Evolutionary conservation across 2,888 invertebrate species (phyloP), one percentile per base, ranked within the genome.

Genomic region (Quadroppia sp.): DNA sequence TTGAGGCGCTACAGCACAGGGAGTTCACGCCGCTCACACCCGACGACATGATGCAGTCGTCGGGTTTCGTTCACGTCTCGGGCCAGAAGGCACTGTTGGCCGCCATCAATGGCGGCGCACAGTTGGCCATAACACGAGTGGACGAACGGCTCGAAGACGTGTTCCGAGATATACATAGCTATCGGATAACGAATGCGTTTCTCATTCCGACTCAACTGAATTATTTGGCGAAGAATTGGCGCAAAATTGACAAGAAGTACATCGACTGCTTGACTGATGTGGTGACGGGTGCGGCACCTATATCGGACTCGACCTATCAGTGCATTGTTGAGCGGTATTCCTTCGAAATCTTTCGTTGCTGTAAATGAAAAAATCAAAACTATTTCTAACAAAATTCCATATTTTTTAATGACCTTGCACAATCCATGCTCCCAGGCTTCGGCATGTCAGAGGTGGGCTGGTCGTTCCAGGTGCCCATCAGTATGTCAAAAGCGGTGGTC

Each of bases 151-250:
- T 25, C 59, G 59, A 61, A 11, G 59, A 61, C n/a, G 59, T 23
- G 17, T 61, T 61, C 32, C 11, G 9, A 2, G 32, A 61, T 13
- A 61, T 61, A 23, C 30, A 61, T n/a, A 61, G 32, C 9, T 61
- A 61, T 61, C 17, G 32, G 15, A 61, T 61, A 28, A 61, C 59
- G 15, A 61, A 25, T 61, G 59, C 28, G 30, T 61, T 61, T 25
- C 25, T 61, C 30, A 61, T 61, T 11, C 25, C 59, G 17, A 61
- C 59, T n/a, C 59, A 61, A 61, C 32, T 61, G 15, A 61, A 61
- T 30, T 61, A 30, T 32, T 32, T 61, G 59, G 13, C 32, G 1
- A 61, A 61, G 17, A 61, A 61, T 30, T 32, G 32, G 11, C 28
- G 32, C 0, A 61, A 61, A n/a, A 32, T 25, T 30, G 59, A 61